phyloP scores from a whole-genome alignment of 2,888 invertebrate species.

The Melieria picta region DNA sequence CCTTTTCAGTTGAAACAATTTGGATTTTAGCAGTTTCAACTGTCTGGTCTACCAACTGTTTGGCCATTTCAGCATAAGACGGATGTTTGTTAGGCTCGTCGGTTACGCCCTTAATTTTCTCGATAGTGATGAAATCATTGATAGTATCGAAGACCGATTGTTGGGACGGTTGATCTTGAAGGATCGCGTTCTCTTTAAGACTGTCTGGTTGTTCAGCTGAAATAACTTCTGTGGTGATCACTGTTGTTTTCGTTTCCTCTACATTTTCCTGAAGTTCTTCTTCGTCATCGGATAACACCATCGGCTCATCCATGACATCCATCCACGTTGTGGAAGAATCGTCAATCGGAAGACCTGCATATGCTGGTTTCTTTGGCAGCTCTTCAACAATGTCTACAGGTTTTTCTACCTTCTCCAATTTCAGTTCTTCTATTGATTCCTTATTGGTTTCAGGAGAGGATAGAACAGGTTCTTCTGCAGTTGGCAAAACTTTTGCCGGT shows the following conservation, averaged over 20 bases:
- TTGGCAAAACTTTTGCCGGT: not conserved
- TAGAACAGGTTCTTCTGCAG: not conserved
- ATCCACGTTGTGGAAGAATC: constrained; percentile 58
- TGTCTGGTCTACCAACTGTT: no score
- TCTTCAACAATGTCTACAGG: constrained; percentile 1
- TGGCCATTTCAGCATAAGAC: no score
- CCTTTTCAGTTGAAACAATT: not conserved
- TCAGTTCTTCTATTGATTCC: not conserved
- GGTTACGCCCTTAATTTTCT: no score
- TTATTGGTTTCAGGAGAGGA: not conserved
- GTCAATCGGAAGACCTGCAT: constrained; percentile 57
- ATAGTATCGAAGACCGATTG: no score
- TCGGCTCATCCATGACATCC: constrained; percentile 56
- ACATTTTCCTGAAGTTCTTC: constrained; percentile 13
- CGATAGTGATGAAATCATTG: no score
- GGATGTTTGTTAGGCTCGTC: no score
- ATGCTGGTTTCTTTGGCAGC: constrained; percentile 47
- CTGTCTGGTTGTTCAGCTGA: not conserved
- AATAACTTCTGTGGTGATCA: not conserved
- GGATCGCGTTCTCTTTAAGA: not conserved
- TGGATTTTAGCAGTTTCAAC: no score
- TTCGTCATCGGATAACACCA: constrained; percentile 51
- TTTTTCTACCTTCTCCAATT: not conserved
- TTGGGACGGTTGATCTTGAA: no score
- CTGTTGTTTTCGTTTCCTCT: not conserved